Evolutionary conservation across 1,140 invertebrate species (phyloP), one percentile per base, ranked within the genome.

Genomic region (Drosophila simulans): DNA sequence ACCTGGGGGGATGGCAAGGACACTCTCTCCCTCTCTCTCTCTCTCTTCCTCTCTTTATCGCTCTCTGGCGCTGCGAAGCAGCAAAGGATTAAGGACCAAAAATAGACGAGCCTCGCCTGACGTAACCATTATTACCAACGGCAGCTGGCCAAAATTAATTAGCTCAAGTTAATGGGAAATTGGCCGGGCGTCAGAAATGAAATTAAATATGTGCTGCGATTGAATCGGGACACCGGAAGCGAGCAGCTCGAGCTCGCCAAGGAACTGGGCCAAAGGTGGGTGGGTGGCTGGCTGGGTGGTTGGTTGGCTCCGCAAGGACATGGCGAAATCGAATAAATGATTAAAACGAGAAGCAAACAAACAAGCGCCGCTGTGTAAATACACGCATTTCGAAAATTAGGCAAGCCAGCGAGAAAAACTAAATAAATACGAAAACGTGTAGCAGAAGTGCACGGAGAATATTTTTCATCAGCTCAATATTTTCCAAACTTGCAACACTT

Each of bases 31-130:
- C 2, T 3, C 35, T 13, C 35, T 37, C 12, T 4, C 35, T 37
- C 12, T 13, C 35, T 37, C 57, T 66, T 27, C 20, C 17, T 13
- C 25, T 22, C 15, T 43, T 5, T 34, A 45, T 57, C 27, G 45
- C 43, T 31, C 31, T 31, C 8, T 31, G 31, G 31, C 35, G 54
- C 48, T 51, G 48, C 53, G 53, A 40, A 58, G 54, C 34, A 58
- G 59, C 52, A 58, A 73, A 63, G 65, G 71, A 71, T 81, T 80
- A 64, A 60, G 57, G 52, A 8, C 64, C 64, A 76, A 56, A 80
- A 80, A 80, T 80, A 80, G 58, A 63, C 51, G 51, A 35, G 56
- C 54, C 20, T 17, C 42, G 40, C 71, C 64, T 80, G 71, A 80
- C 78, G 77, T 80, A 79, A 78, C 62, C 77, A 52, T 11, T 42